A percentile compares a stretch with the other conserved stretches of the same genome.
Conservation (phyloP, 2,888 invertebrate genomes). For the Sarcophaga carnaria region DNA sequence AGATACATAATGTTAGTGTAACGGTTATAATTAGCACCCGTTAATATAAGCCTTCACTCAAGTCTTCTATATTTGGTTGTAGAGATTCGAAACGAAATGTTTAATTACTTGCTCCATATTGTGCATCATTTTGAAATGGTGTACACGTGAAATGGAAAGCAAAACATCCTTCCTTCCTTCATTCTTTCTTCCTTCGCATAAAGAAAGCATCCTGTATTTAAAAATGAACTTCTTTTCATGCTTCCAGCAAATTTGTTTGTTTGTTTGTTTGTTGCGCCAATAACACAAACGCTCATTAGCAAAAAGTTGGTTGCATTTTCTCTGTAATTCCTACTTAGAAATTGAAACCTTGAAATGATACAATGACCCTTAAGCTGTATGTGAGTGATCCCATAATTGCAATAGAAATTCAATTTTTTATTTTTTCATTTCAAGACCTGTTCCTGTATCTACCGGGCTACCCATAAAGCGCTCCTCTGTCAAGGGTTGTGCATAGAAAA, state of each 20-base stretch:
- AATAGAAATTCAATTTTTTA: slow-evolving; percentile 42
- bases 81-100: neutral
- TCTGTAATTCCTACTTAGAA: slow-evolving; percentile 22
- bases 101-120: neutral
- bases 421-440: slow-evolving; percentile 7
- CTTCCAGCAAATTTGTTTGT: neutral
- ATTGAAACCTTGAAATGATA: slow-evolving; percentile 58
- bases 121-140: neutral
- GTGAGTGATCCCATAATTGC: slow-evolving; percentile 53
- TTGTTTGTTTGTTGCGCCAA: neutral
- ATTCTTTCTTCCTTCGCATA: too few relatives aligned
- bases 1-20: neutral
- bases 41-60: neutral
- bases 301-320: neutral
- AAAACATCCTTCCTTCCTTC: neutral
- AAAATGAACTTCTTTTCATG: neutral
- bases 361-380: slow-evolving; percentile 52
- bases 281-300: neutral
- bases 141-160: too few relatives aligned
- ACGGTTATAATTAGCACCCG: neutral
- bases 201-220: too few relatives aligned
- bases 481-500: slow-evolving; percentile 20
- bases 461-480: neutral
- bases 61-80: neutral
- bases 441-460: slow-evolving; percentile 23